Evolutionary conservation across 2,797 vertebrate genomes (phyloP), one percentile per base, ranked within the genome.

Genomic region (Chaetodon trifasciatus): DNA sequence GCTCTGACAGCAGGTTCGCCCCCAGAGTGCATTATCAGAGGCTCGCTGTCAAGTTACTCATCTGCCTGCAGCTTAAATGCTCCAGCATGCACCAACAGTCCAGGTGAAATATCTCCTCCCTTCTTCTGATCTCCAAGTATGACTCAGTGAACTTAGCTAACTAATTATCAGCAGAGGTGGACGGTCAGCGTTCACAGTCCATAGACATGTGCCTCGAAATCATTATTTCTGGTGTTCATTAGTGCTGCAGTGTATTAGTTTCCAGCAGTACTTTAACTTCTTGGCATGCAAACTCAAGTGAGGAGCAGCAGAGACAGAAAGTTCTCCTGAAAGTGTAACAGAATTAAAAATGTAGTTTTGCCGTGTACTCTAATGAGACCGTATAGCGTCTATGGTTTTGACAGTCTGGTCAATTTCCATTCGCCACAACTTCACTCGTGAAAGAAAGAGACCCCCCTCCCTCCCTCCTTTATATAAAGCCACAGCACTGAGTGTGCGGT

Each of bases 1-100:
- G 82, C 81, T 88, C 82, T 86, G 84, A 91, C 87, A 90, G 88
- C 80, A 78, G 76, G 80, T 77, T 84, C 11, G 15, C 50, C 79
- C 74, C 71, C 52, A 58, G 58, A 85, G 76, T 74, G 61, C 46
- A 69, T 79, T 61, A 78, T 86, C 84, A 87, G 74, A 89, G 64
- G 73, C 67, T 84, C 6, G 16, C 82, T 84, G 84, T 88, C 82
- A 78, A 70, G 32, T 64, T 79, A 78, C 81, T 88, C 81, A 79
- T 85, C 71, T 81, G 56, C 62, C 71, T 70, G 78, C 79, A 82
- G 56, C 61, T 79, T 72, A 74, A 78, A 78, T 16, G 63, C 65
- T 81, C 53, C 64, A 68, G 61, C 68, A 58, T 66, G 56, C 62
- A 60, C 42, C 15, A 4, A 1, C 19, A 28, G 63, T 47, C 9